Conservation (phyloP, 2,113 vertebrate genomes). For the Sialia sialis region DNA sequence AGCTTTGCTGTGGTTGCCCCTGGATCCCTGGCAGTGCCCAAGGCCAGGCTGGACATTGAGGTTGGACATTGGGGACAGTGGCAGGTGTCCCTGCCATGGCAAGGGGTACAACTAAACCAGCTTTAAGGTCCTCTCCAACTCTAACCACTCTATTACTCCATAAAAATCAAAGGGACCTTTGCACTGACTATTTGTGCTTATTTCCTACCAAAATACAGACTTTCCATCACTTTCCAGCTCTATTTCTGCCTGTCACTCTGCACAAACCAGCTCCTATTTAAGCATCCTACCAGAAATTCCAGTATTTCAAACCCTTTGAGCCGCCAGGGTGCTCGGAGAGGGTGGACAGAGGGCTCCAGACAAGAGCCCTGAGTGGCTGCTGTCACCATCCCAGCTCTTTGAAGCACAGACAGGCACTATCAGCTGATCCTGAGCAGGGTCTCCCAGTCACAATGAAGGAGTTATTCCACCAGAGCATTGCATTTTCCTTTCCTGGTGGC, state of each 20-base stretch:
- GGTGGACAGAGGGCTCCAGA: not conserved
- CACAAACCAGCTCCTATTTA: not conserved
- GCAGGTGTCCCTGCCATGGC: not conserved
- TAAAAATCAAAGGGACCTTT: not conserved
- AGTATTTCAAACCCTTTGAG: not conserved
- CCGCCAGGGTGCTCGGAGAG: not conserved
- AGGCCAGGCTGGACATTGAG: not conserved
- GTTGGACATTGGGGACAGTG: not conserved
- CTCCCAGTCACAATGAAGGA: not conserved
- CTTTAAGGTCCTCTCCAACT: not conserved
- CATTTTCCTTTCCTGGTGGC: constrained; percentile 30
- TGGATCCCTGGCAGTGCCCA: not conserved
- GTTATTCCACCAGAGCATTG: not conserved
- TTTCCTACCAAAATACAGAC: not conserved
- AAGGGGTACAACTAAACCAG: too few relatives aligned
- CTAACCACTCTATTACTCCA: not conserved
- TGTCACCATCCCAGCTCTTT: not conserved
- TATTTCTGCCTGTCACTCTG: not conserved
- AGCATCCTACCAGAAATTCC: rapidly evolving
- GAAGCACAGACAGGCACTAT: not conserved
- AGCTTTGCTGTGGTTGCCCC: not conserved
- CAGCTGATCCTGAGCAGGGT: constrained; percentile 50
- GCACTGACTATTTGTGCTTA: not conserved
- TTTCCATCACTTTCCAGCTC: not conserved
- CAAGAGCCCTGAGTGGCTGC: rapidly evolving